These are phyloP conservation scores for Percina caprodes DNA, from an alignment of 2,113 vertebrate genomes.

Conservation along the genomic window DNA sequence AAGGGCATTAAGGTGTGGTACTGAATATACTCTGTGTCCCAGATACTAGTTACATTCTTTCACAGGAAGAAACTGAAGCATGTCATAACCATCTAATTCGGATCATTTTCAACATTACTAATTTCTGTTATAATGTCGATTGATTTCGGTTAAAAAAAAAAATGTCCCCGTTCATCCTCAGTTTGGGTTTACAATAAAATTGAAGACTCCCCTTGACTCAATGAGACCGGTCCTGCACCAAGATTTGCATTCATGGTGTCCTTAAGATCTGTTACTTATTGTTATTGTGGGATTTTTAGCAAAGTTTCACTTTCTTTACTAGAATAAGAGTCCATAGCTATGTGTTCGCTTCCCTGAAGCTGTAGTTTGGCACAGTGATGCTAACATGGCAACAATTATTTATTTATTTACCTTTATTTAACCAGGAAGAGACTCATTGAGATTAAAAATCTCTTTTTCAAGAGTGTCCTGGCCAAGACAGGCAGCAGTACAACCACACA, in stretches of 20 bases:
- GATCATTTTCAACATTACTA: neutral
- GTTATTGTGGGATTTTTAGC: neutral
- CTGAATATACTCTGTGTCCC: conserved; percentile 27
- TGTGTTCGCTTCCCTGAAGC: neutral
- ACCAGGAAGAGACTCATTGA: no score
- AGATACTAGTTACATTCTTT: conserved; percentile 34
- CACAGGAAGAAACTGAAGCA: conserved; percentile 1
- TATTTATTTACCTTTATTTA: no score
- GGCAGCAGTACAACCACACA: no score
- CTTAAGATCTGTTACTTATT: neutral
- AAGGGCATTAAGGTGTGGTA: conserved; percentile 65
- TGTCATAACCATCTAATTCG: neutral
- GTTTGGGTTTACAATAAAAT: neutral
- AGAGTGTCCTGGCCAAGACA: no score
- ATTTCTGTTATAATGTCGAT: neutral
- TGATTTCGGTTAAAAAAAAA: no score
- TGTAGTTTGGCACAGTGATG: neutral
- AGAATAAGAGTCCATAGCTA: neutral
- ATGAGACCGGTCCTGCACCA: neutral
- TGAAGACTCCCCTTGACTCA: neutral
- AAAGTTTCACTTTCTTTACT: neutral
- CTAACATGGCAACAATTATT: neutral
- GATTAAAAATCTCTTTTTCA: no score
- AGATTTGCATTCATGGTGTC: neutral
- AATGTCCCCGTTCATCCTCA: neutral